These are phyloP conservation scores for Leptinotarsa haldemani DNA, from an alignment of 2,888 invertebrate genomes.

Conservation along the genomic window DNA sequence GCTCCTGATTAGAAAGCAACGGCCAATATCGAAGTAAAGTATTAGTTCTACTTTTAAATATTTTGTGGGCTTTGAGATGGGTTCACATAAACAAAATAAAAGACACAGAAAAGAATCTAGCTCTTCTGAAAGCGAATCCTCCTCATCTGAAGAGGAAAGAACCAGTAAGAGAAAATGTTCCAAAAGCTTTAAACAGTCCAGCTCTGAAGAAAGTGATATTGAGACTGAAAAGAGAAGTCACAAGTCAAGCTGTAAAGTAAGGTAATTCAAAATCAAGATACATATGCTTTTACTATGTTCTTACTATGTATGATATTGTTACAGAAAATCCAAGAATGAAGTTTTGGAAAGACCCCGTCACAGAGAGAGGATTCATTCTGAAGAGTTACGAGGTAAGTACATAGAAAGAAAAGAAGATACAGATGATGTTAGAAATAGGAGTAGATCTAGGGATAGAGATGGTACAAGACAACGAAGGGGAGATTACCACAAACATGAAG, in stretches of 20 bases:
- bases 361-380: constrained; percentile 30
- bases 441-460: constrained; percentile 32
- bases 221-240: constrained; percentile 24
- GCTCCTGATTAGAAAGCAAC: no score
- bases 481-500: constrained; percentile 38
- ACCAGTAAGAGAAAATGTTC: constrained; percentile 29
- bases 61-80: constrained; percentile 35
- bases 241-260: background rate
- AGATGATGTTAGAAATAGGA: constrained; percentile 34
- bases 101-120: constrained; percentile 44
- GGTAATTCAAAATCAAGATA: constrained; percentile 1
- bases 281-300: background rate
- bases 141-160: constrained; percentile 39
- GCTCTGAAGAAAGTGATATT: constrained; percentile 43
- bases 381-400: constrained; percentile 33
- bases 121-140: constrained; percentile 40
- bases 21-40: background rate
- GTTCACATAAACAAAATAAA: constrained; percentile 44
- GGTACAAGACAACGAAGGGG: constrained; percentile 34
- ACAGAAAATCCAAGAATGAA: constrained; percentile 25
- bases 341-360: constrained; percentile 12
- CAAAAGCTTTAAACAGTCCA: constrained; percentile 37
- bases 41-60: background rate
- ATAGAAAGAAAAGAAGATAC: constrained; percentile 35
- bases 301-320: constrained; percentile 14